Evolutionary conservation across 2,113 vertebrate species (phyloP).

Genomic region (Propithecus coquereli): DNA sequence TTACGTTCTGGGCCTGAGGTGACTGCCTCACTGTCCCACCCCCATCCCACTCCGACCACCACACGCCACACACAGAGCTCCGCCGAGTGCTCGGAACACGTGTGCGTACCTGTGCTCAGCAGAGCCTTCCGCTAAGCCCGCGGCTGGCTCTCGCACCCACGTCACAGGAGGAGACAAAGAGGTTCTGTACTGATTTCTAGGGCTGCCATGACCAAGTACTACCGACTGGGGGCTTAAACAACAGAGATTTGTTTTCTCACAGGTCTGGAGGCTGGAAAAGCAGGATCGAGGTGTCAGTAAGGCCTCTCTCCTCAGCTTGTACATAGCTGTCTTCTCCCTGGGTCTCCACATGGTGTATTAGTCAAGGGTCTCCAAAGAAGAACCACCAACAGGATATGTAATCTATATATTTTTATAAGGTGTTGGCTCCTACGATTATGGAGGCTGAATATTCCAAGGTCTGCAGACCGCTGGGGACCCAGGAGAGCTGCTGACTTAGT

Average conservation of each 20-base stretch:
- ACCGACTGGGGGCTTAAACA: not conserved
- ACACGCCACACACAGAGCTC: not conserved
- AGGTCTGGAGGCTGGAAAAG: not conserved
- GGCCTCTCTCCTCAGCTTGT: not conserved
- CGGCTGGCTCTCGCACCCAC: not conserved
- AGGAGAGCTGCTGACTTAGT: not conserved
- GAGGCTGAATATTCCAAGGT: not conserved
- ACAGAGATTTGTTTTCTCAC: rapidly evolving
- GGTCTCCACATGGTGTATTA: rapidly evolving
- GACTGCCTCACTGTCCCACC: rapidly evolving
- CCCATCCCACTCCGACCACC: not conserved
- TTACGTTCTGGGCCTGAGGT: not conserved
- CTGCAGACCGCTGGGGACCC: not conserved
- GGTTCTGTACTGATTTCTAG: not conserved
- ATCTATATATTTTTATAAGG: not conserved
- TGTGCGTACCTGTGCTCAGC: rapidly evolving
- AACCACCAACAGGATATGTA: not conserved
- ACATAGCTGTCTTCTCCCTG: not conserved
- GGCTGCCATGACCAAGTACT: rapidly evolving
- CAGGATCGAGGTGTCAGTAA: no score
- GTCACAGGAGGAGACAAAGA: no score
- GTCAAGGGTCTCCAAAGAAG: not conserved
- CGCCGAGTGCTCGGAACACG: no score
- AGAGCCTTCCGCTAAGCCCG: rapidly evolving
- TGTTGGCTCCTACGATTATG: no score